Conservation (phyloP, 30 jellyfish, hydroid and myxozoan genomes). For the Cassiopea xamachana region DNA sequence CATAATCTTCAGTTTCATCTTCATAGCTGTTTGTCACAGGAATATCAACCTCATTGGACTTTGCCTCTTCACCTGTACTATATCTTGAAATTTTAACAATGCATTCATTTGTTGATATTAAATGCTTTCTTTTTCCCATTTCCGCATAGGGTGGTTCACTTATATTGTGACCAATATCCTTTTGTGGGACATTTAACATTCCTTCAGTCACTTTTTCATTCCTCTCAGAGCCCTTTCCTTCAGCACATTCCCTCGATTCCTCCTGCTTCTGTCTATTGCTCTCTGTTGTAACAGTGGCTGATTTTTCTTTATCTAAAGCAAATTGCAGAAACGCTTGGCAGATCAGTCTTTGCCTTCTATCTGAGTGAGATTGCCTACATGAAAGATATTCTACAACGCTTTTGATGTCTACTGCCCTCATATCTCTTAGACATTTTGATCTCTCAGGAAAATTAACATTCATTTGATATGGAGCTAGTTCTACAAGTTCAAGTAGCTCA, state of each 20-base stretch:
- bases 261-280: not conserved
- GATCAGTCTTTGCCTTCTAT: constrained; percentile 20
- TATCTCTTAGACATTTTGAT: constrained; percentile 15
- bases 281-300: not conserved
- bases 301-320: not conserved
- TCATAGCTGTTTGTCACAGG: not conserved
- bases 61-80: not conserved
- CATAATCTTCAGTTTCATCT: constrained; percentile 19
- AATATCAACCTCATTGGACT: not conserved
- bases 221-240: not conserved
- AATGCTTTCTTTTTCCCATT: too few relatives aligned
- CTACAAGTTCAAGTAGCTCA: constrained; percentile 16
- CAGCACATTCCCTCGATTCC: not conserved
- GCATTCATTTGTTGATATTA: too few relatives aligned
- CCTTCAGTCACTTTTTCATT: not conserved
- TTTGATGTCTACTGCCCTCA: constrained; percentile 12
- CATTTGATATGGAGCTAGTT: constrained; percentile 49
- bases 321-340: constrained; percentile 45
- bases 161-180: not conserved
- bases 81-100: not conserved
- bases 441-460: constrained; percentile 49
- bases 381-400: constrained; percentile 22
- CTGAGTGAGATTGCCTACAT: constrained; percentile 8
- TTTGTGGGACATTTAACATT: not conserved
- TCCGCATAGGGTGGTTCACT: too few relatives aligned